Evolutionary conservation across 2,113 vertebrate species (phyloP).

Genomic region (Pipra filicauda): DNA sequence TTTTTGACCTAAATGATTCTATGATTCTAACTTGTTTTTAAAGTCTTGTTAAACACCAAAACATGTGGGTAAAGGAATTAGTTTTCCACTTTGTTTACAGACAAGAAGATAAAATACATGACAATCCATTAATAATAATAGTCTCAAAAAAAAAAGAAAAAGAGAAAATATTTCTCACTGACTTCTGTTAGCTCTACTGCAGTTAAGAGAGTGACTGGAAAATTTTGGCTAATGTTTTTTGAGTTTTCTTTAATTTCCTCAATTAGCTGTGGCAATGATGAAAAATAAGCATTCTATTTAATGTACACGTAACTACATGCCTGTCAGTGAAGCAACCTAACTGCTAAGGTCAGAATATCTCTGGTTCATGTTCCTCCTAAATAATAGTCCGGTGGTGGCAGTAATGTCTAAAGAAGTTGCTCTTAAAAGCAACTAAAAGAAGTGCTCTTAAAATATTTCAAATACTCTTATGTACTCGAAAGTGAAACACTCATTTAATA

Average conservation of each 20-base stretch:
- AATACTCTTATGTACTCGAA: conserved; percentile 65
- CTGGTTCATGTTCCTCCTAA: conserved; percentile 4
- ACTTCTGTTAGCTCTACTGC: background rate
- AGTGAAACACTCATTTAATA: conserved; percentile 58
- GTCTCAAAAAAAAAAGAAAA: background rate
- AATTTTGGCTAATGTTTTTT: background rate
- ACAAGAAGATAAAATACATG: background rate
- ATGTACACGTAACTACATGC: background rate
- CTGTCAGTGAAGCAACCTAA: background rate
- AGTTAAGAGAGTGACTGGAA: background rate
- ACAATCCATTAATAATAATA: background rate
- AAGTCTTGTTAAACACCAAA: background rate
- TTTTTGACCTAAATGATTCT: background rate
- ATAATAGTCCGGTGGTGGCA: conserved; percentile 65
- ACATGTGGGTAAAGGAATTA: accelerated
- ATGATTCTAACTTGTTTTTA: background rate
- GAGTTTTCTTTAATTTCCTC: background rate
- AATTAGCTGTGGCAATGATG: background rate
- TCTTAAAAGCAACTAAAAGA: background rate
- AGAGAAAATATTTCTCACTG: background rate
- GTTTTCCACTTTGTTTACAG: background rate
- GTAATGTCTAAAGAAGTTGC: conserved; percentile 27
- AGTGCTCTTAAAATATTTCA: conserved; percentile 67
- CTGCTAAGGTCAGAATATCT: background rate
- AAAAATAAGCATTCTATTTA: background rate